Conservation (phyloP, 2,797 vertebrate genomes). For the Rhadinocentrus ornatus region DNA sequence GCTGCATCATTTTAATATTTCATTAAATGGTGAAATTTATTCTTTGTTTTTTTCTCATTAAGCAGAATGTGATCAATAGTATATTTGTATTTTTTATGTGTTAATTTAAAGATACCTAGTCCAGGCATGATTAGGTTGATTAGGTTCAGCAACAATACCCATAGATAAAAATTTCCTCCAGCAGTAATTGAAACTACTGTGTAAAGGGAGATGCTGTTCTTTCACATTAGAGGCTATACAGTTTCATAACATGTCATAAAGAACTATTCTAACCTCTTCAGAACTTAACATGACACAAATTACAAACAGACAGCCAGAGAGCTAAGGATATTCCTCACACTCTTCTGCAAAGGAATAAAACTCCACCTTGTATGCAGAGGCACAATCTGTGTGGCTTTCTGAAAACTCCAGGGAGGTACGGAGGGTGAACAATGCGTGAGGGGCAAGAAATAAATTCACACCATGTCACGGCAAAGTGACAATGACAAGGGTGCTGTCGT, state of each 20-base stretch:
- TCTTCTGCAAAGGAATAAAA: slow-evolving; percentile 68
- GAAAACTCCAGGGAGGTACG: slow-evolving; percentile 31
- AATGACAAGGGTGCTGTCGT: slow-evolving; percentile 66
- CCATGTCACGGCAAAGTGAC: slow-evolving; percentile 60
- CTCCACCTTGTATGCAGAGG: slow-evolving; percentile 38
- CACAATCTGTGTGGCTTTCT: slow-evolving; percentile 39
- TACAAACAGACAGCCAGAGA: slow-evolving; percentile 64
- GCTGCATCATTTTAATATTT: slow-evolving; percentile 45
- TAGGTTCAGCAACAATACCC: slow-evolving; percentile 12
- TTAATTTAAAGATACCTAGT: neutral
- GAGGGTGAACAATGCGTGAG: slow-evolving; percentile 39
- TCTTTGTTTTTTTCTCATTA: neutral
- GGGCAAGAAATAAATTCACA: slow-evolving; percentile 57
- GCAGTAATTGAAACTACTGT: slow-evolving; percentile 67
- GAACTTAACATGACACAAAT: slow-evolving; percentile 80
- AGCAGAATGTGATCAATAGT: neutral
- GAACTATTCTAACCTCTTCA: slow-evolving; percentile 77
- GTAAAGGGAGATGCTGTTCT: slow-evolving; percentile 63
- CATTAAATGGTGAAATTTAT: slow-evolving; percentile 8
- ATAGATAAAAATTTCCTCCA: slow-evolving; percentile 51
- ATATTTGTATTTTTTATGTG: neutral
- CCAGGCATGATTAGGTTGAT: slow-evolving; percentile 2
- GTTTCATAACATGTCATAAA: slow-evolving; percentile 79
- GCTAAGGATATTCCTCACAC: slow-evolving; percentile 53
- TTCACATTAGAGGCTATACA: slow-evolving; percentile 57